phyloP scores from a whole-genome alignment of 1,140 invertebrate species.

The Phthorimaea operculella region DNA sequence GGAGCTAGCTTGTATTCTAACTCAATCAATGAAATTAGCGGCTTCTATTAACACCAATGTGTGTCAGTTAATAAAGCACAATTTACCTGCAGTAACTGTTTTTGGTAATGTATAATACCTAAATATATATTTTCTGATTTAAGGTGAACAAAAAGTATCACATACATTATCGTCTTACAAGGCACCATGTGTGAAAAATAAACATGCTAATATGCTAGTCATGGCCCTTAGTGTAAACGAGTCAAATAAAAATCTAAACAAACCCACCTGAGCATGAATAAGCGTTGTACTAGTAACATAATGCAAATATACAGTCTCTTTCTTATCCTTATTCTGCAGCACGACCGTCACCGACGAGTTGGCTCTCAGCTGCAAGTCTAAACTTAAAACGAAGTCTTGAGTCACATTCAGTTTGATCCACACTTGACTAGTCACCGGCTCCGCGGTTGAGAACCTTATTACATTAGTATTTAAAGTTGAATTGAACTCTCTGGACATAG shows the following conservation, averaged over 20 bases:
- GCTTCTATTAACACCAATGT: too few species aligned
- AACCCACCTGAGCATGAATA: constrained; percentile 74
- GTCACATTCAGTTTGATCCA: constrained; percentile 78
- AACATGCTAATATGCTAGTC: too few species aligned
- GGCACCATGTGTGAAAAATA: too few species aligned
- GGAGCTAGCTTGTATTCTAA: too few species aligned
- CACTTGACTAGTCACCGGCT: constrained; percentile 76
- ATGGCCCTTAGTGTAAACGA: too few species aligned
- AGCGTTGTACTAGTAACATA: constrained; percentile 82
- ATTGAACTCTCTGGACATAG: constrained; percentile 72
- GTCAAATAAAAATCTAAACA: constrained; percentile 27
- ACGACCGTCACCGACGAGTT: constrained; percentile 85
- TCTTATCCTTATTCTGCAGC: constrained; percentile 81
- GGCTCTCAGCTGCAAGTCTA: constrained; percentile 77
- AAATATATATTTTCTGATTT: too few species aligned
- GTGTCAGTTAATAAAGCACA: too few species aligned
- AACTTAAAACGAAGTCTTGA: constrained; percentile 79
- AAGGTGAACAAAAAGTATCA: too few species aligned
- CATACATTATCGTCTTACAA: too few species aligned
- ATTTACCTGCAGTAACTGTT: too few species aligned
- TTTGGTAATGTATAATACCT: too few species aligned
- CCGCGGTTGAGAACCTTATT: constrained; percentile 78
- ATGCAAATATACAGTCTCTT: constrained; percentile 82
- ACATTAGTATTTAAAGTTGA: constrained; percentile 68
- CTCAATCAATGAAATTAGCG: too few species aligned